These are phyloP conservation scores for Crioceris asparagi DNA, from an alignment of 2,888 invertebrate species.

Conservation along the genomic window DNA sequence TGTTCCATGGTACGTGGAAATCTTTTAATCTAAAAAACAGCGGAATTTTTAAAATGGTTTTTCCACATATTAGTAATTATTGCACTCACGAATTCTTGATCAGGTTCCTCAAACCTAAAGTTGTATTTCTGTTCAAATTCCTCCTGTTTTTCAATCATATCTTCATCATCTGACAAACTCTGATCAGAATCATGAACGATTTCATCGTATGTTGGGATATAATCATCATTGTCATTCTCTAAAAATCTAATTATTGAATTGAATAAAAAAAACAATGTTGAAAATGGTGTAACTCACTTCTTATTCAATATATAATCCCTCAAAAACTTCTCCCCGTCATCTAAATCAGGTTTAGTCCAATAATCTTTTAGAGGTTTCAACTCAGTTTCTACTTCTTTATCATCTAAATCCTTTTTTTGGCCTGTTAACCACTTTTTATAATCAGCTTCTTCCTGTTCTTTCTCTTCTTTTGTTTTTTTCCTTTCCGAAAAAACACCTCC, in stretches of 20 bases:
- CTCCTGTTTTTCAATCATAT: constrained; percentile 68
- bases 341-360: constrained; percentile 75
- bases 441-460: constrained; percentile 44
- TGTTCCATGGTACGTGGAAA: constrained; percentile 80
- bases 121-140: constrained; percentile 93
- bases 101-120: constrained; percentile 94
- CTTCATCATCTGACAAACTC: constrained; percentile 67
- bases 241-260: constrained; percentile 35
- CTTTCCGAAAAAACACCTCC: constrained; percentile 46
- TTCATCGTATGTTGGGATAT: constrained; percentile 54
- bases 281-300: too few relatives aligned
- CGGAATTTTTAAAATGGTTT: constrained; percentile 7
- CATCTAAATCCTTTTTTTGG: constrained; percentile 49
- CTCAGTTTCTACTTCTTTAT: constrained; percentile 48
- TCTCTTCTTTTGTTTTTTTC: constrained; percentile 43
- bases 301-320: constrained; percentile 88
- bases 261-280: neutral
- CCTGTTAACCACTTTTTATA: constrained; percentile 76
- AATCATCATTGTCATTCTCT: constrained; percentile 39
- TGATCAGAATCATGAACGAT: constrained; percentile 49
- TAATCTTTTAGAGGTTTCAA: constrained; percentile 68
- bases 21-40: constrained; percentile 57
- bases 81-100: constrained; percentile 68
- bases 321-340: constrained; percentile 78
- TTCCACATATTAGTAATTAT: neutral